A percentile compares a stretch with the other conserved stretches of the same genome.
Evolutionary conservation across 2,888 invertebrate genomes (phyloP).

Genomic region (Formica aserva): DNA sequence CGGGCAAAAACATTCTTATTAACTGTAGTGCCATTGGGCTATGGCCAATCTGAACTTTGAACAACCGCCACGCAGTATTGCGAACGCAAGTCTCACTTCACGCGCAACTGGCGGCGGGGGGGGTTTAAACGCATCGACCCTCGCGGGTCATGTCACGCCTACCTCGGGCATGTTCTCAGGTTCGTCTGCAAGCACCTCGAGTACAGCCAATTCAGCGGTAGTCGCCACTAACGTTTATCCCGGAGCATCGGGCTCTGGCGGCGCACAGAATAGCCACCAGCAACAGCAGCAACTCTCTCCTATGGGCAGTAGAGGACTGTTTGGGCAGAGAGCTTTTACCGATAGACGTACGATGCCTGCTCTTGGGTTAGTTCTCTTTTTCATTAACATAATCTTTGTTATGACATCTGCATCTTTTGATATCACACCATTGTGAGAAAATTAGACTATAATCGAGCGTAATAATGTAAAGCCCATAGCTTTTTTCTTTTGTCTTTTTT

Average conservation of each 20-base stretch:
- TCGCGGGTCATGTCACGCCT: constrained; percentile 92
- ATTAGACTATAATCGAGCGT: not conserved
- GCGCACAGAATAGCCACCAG: constrained; percentile 85
- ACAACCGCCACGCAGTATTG: constrained; percentile 95
- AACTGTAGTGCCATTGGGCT: constrained; percentile 87
- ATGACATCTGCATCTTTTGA: not conserved
- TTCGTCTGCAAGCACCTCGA: constrained; percentile 84
- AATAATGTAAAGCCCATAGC: not conserved
- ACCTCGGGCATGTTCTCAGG: constrained; percentile 89
- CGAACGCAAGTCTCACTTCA: constrained; percentile 91
- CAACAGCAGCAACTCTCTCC: constrained; percentile 88
- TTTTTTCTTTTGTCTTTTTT: not conserved
- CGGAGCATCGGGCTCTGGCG: constrained; percentile 83
- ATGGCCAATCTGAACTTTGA: constrained; percentile 98
- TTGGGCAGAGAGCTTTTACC: constrained; percentile 93
- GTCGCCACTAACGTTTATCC: constrained; percentile 84
- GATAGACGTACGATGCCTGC: constrained; percentile 90
- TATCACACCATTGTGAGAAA: not conserved
- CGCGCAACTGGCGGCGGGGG: constrained; percentile 90
- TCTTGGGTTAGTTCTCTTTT: constrained; percentile 86
- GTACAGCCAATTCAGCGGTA: constrained; percentile 83
- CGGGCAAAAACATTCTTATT: constrained; percentile 74
- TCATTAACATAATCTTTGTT: constrained; percentile 11
- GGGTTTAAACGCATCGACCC: constrained; percentile 88
- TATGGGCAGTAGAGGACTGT: constrained; percentile 89